Evolutionary conservation across 1,140 invertebrate genomes (phyloP).

Genomic region (Babylonia areolata): DNA sequence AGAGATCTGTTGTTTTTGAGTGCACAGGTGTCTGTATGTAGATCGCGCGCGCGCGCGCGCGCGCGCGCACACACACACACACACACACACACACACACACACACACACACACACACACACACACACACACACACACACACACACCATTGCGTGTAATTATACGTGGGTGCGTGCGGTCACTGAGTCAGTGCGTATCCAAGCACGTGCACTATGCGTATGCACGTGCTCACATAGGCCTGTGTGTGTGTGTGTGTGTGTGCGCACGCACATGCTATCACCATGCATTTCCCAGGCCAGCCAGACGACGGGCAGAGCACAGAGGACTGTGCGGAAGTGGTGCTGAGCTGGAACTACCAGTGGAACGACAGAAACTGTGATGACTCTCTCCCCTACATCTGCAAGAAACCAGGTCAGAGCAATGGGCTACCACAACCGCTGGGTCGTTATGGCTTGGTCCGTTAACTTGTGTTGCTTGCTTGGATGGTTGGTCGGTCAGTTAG

Average conservation of each 20-base stretch:
- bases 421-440: too few relatives aligned
- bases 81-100: background rate
- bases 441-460: too few relatives aligned
- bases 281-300: constrained; percentile 54
- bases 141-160: background rate
- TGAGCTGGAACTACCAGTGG: constrained; percentile 58
- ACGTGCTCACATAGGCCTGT: background rate
- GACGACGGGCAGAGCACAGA: constrained; percentile 49
- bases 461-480: too few relatives aligned
- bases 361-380: constrained; percentile 58
- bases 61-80: background rate
- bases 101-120: background rate
- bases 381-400: constrained; percentile 59
- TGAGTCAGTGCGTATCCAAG: background rate
- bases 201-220: background rate
- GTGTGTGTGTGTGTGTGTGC: background rate
- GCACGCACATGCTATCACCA: too few relatives aligned
- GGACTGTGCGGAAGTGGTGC: constrained; percentile 59
- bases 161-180: too few relatives aligned
- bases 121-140: constrained; percentile 7
- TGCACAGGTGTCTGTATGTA: too few relatives aligned
- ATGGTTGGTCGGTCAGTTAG: background rate
- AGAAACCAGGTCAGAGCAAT: constrained; percentile 56
- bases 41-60: background rate
- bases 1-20: too few relatives aligned